Evolutionary conservation across 2,113 vertebrate genomes (phyloP), one percentile per base, ranked within the genome.

Genomic region (Morphnarchus princeps): DNA sequence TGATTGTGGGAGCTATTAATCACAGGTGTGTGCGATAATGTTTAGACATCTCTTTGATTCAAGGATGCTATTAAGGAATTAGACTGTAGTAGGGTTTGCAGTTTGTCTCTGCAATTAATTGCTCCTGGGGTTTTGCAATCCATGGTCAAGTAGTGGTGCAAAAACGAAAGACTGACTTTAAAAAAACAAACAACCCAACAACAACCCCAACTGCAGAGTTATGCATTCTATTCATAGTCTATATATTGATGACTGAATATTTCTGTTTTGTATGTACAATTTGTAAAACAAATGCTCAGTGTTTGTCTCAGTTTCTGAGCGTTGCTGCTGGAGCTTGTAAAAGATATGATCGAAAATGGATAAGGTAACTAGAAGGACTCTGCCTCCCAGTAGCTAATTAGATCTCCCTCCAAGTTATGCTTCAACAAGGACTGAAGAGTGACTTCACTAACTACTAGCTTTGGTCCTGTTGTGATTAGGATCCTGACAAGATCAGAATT

Each of bases 11-110:
- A 77, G 62, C 87, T 94, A 87, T 67, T 96, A 96, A 91, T 95
- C 74, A 95, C 42, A 80, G 91, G 81, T 89, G 91, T 1, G 4
- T 77, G 54, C 4, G 58, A 97, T 95, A 95, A 94, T 90, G 42
- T 85, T 95, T 96, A 95, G 91, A 88, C 74, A 93, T 87, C 84
- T 80, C 87, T 94, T 94, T 96, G 95, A 95, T 94, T 95, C 93
- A 82, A 79, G 87, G 94, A 94, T 95, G 91, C 93, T 86, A 94
- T 97, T 97, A 97, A 94, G 71, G 93, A 95, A 94, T 97, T 96
- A 94, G 76, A 62, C 76, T 84, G 86, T 28, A 94, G 55, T 52
- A 93, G 45, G 58, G 82, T 67, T 87, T 92, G 89, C 50, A 93
- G 74, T 91, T 97, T 70, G 87, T 94, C 70, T 95, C 87, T 91